Conservation (phyloP, 2,888 invertebrate species). For the Drosophila multiciliata region DNA sequence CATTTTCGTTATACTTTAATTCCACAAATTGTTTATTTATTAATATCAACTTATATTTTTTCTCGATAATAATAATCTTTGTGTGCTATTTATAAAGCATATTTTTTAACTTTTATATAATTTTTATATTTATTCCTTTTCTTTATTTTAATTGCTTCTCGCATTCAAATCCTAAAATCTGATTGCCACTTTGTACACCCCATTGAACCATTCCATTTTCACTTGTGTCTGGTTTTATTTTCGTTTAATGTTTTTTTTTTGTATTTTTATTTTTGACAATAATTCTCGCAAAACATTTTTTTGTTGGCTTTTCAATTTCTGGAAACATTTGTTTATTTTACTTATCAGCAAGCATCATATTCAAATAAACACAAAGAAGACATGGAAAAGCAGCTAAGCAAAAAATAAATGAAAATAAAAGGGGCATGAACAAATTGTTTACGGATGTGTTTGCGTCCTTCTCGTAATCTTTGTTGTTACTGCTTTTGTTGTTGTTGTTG, state of each 20-base stretch:
- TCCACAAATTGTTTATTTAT: not conserved
- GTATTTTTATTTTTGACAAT: constrained; percentile 1
- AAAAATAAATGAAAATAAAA: constrained; percentile 38
- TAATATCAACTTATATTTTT: not conserved
- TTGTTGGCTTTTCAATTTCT: constrained; percentile 62
- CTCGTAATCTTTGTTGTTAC: constrained; percentile 56
- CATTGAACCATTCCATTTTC: constrained; percentile 38
- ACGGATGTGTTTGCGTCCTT: constrained; percentile 78
- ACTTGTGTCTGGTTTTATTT: constrained; percentile 16
- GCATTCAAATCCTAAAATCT: constrained; percentile 23
- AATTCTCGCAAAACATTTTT: constrained; percentile 18
- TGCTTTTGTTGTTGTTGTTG: constrained; percentile 15
- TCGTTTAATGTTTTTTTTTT: constrained; percentile 21
- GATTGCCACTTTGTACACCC: constrained; percentile 25
- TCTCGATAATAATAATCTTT: not conserved
- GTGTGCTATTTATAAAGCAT: not conserved
- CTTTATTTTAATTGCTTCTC: constrained; percentile 31
- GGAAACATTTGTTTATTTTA: constrained; percentile 73
- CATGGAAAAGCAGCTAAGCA: constrained; percentile 34
- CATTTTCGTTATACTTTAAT: not conserved
- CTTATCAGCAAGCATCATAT: constrained; percentile 66
- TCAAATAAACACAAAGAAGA: constrained; percentile 62
- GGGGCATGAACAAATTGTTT: constrained; percentile 77
- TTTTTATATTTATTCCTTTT: not conserved
- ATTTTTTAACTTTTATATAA: not conserved